Base-by-base conservation (phyloP, 2,113 vertebrate genomes). In the Cephalopholis sonnerati region DNA sequence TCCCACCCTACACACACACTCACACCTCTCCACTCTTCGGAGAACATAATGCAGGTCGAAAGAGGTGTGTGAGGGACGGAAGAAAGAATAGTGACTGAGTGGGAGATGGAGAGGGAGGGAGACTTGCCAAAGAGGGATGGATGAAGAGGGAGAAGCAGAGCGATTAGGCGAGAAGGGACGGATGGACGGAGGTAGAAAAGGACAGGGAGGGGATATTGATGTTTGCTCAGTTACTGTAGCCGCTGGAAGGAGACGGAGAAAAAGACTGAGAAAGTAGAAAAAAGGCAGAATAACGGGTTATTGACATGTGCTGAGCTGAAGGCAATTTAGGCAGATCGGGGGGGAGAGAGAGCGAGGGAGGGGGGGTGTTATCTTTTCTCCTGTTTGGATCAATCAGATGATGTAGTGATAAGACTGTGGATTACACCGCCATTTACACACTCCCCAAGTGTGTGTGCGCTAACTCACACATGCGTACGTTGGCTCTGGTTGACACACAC, bases 321-420 rank as follows among this genome's bases (percentile, higher is more conserved):
- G 90, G 92, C 87, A 82, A 82, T 92, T 93, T 88, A 91, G 90
- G 76, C 48, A 85, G 86, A 90, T 84, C 17, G 53, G 62, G 83
- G 51, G 78, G 51, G 18, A 66, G 82, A 82, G 78, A 59, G 72
- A 25, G 67, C 27, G 78, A 24, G 79, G 36, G 76, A 29, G 50
- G 51, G 67, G 67, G 58, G 12, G 67, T 81, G 88, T 80, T 91
- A 93, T 91, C 89, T 88, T 84, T 90, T 89, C 87, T 92, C 84
- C 88, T 79, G 73, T 89, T 74, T 61, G 89, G 91, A 93, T 95
- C 93, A 92, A 93, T 94, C 89, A 92, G 93, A 93, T 93, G 90
- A 91, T 92, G 93, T 93, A 92, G 85, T 84, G 92, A 93, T 93
- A 92, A 93, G 82, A 82, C 87, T 87, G 79, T 89, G 91, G 93